phyloP scores from a whole-genome alignment of 2,113 vertebrate genomes.

The Corythoichthys haematopterus region DNA sequence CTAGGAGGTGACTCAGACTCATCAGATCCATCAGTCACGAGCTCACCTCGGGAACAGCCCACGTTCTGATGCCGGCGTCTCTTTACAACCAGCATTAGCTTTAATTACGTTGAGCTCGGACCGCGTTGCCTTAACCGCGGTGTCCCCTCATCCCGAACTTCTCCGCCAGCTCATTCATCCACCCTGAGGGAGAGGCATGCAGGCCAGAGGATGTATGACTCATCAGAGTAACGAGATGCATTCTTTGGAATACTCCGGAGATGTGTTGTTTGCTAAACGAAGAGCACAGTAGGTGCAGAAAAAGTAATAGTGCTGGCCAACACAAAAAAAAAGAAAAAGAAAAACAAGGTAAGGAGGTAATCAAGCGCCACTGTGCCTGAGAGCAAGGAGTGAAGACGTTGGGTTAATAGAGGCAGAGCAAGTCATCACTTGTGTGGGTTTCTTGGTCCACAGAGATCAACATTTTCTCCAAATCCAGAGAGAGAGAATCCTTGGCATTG shows the following conservation, averaged over 20 bases:
- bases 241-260: slow-evolving; percentile 73
- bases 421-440: slow-evolving; percentile 53
- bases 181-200: slow-evolving; percentile 69
- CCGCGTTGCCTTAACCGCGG: slow-evolving; percentile 32
- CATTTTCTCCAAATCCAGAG: slow-evolving; percentile 52
- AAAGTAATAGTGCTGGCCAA: slow-evolving; percentile 10
- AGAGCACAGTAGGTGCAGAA: slow-evolving; percentile 44
- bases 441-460: slow-evolving; percentile 55
- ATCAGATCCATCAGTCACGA: slow-evolving; percentile 35
- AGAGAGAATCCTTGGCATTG: slow-evolving; percentile 65
- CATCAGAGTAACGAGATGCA: slow-evolving; percentile 73
- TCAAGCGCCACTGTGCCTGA: slow-evolving; percentile 19
- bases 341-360: neutral
- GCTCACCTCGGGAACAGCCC: slow-evolving; percentile 37
- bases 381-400: slow-evolving; percentile 19
- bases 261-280: slow-evolving; percentile 68
- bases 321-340: neutral
- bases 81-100: neutral
- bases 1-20: slow-evolving; percentile 57
- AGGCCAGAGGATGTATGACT: slow-evolving; percentile 79
- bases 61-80: slow-evolving; percentile 19
- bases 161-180: slow-evolving; percentile 65
- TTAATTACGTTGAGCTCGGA: slow-evolving; percentile 53
- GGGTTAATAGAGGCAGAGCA: slow-evolving; percentile 30
- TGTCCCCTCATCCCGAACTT: slow-evolving; percentile 61